Base-by-base conservation (phyloP, 2,113 vertebrate species). In the Spheniscus mendiculus region DNA sequence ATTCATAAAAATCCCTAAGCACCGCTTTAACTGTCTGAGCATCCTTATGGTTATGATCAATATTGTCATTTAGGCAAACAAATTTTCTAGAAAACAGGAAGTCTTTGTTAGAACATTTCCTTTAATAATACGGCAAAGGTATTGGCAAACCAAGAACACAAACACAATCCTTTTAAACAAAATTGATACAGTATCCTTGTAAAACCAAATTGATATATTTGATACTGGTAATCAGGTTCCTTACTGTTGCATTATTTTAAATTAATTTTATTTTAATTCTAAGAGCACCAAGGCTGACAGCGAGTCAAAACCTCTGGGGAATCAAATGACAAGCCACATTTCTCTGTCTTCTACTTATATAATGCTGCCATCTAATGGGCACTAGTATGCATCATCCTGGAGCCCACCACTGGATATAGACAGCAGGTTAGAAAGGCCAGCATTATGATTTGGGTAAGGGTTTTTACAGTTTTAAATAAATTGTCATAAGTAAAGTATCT, bases 1-100 rank as follows among this genome's bases (percentile, higher is more conserved):
- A 99, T 93, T 99, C 99, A 7, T 99, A 99, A 98, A 99, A 99
- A 95, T 99, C 99, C 92, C 99, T 98, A 91, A 99, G 98, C 55
- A 99, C 99, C 0, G 99, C 99, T 97, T 99, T 99, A 83, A 99
- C 99, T 10, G 99, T 99, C 91, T 98, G 98, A 23, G 99, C 99
- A 74, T 99, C 99, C 90, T 99, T 99, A 87, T 99, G 99, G 92
- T 95, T 98, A 96, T 99, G 99, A 97, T 99, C 99, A 78, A 99
- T 99, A 95, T 99, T 99, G 95, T 99, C 99, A 78, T 99, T 99
- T 87, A 99, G 97, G 89, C 99, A 99, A 97, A 99, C 98, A 97
- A 99, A 99, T 97, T 99, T 99, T 97, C 99, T 99, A 96, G 81
- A 70, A 95, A 96, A 95, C 1, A 95, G 72, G 63, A 70, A 72